phyloP scores from a whole-genome alignment of 2,113 vertebrate species.

The Prinia subflava region DNA sequence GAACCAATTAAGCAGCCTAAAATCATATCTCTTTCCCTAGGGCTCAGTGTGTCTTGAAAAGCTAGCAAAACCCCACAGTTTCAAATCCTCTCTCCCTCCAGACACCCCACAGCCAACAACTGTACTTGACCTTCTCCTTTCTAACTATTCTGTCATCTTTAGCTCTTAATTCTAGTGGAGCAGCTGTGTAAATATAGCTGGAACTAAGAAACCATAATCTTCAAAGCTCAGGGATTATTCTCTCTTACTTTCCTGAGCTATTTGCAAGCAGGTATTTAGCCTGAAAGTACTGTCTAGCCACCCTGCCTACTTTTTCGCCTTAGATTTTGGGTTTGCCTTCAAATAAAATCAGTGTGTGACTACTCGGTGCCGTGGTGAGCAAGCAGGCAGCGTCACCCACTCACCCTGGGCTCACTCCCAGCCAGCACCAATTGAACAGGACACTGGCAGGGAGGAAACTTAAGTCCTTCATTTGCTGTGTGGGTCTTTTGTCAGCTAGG shows the following conservation, averaged over 20 bases:
- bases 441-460: background rate
- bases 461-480: background rate
- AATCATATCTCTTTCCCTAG: background rate
- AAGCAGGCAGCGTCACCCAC: background rate
- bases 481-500: background rate
- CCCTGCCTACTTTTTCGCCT: background rate
- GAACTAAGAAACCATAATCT: constrained; percentile 5
- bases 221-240: background rate
- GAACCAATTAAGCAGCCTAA: background rate
- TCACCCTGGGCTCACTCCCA: background rate
- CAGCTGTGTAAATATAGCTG: constrained; percentile 28
- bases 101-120: background rate
- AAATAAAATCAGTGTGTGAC: background rate
- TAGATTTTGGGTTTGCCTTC: background rate
- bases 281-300: background rate
- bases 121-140: background rate
- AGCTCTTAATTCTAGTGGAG: background rate
- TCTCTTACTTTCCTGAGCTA: background rate
- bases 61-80: background rate
- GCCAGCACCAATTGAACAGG: background rate
- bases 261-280: background rate
- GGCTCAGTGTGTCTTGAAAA: background rate
- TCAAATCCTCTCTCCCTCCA: background rate
- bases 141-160: background rate
- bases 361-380: accelerated